Conservation (phyloP, 2,888 invertebrate genomes). For the Papilio demoleus region DNA sequence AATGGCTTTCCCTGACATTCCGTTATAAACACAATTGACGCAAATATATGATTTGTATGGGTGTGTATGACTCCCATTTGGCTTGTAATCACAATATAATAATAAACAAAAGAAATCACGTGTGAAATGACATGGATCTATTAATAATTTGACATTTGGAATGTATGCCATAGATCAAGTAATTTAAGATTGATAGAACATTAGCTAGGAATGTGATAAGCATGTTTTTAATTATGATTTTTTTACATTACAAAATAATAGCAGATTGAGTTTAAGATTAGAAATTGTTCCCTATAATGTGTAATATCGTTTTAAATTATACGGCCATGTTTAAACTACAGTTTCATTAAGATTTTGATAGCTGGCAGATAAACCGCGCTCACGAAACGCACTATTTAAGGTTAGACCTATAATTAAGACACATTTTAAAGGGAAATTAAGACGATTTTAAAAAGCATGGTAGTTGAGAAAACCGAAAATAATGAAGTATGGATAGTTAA, state of each 20-base stretch:
- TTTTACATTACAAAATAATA: too few species aligned
- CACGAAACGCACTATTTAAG: too few species aligned
- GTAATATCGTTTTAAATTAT: too few species aligned
- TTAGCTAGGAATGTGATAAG: not conserved
- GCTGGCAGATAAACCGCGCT: too few species aligned
- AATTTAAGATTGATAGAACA: not conserved
- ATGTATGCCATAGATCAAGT: constrained; percentile 17
- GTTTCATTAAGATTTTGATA: too few species aligned
- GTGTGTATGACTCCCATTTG: constrained; percentile 23
- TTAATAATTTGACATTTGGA: constrained; percentile 13
- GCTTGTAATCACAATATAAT: constrained; percentile 22
- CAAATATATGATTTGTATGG: constrained; percentile 14
- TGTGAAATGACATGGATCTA: constrained; percentile 14
- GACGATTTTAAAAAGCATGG: too few species aligned
- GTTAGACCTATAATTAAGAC: too few species aligned
- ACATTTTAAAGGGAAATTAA: too few species aligned
- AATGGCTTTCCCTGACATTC: constrained; percentile 15
- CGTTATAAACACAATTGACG: constrained; percentile 26
- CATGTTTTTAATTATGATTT: too few species aligned
- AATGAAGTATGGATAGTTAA: not conserved
- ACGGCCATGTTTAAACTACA: too few species aligned
- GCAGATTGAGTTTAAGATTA: too few species aligned
- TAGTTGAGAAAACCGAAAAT: not conserved
- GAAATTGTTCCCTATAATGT: too few species aligned
- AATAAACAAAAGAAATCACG: constrained; percentile 28